These are phyloP conservation scores for Phataginus tetradactyla DNA, from an alignment of 2,797 vertebrate genomes.

Conservation along the genomic window DNA sequence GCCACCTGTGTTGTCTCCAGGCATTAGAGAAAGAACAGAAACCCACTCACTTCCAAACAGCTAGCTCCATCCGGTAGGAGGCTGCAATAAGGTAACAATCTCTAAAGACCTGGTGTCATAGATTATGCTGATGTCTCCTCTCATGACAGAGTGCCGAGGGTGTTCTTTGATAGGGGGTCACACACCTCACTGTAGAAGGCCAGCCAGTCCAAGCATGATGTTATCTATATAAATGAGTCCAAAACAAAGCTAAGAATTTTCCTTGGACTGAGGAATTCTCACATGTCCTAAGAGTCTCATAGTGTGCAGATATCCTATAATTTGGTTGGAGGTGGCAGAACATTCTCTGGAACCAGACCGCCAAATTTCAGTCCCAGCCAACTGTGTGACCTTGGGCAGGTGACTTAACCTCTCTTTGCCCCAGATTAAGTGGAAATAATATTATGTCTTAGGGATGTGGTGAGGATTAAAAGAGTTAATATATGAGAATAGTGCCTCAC, in stretches of 20 bases:
- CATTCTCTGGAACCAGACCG: not conserved
- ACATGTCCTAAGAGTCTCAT: not conserved
- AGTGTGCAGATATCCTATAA: not conserved
- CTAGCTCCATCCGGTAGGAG: not conserved
- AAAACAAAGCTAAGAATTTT: not conserved
- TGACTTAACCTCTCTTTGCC: not conserved
- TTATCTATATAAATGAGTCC: not conserved
- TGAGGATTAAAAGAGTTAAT: not conserved
- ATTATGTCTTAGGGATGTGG: not conserved
- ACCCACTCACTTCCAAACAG: not conserved
- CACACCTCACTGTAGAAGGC: not conserved
- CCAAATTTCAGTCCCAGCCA: not conserved
- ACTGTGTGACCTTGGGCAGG: not conserved
- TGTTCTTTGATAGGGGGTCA: not conserved
- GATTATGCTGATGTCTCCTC: rapidly evolving
- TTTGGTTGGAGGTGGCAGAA: not conserved
- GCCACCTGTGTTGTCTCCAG: not conserved
- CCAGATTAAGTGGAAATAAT: not conserved
- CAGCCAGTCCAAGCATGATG: not conserved
- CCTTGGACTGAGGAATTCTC: not conserved
- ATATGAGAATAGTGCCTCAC: not conserved
- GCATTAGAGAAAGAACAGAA: not conserved
- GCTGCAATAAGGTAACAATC: not conserved
- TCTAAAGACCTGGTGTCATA: not conserved
- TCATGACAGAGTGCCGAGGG: not conserved